Evolutionary conservation across 2,113 vertebrate genomes (phyloP), one percentile per base, ranked within the genome.

Genomic region (Pomatostomus ruficeps): DNA sequence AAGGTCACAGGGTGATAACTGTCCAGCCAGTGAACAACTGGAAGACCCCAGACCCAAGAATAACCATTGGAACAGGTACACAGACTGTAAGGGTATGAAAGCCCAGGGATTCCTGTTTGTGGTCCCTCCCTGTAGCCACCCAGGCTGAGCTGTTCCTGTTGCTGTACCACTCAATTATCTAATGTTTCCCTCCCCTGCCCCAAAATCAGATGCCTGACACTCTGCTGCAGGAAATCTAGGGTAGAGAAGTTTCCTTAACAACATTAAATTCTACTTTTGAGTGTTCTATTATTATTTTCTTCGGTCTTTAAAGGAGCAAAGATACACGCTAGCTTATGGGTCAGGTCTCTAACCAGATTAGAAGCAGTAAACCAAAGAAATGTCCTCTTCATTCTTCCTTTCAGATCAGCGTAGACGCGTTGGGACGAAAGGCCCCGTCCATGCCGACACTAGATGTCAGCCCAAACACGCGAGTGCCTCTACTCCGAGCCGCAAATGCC

Each of bases 371-470:
- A 16, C 4, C 38, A 10, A 58, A 78, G 40, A n/a, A 78, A 52
- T 6, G 20, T 17, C 24, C 31, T 4, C 35, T 52, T 45, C 33
- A 3, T 31, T 36, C 20, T 42, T 54, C 36, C 42, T 48, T 20
- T 26, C 46, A 12, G 62, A 4, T n/a, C 57, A 12, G 18, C 19
- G 5, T 14, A 3, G 14, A 13, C 26, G 1, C 0, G 1, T 0
- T 3, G 35, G 49, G 62, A 88, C 52, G 58, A 57, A 7, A 1
- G 19, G 35, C 55, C 45, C 52, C 2, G 1, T 77, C 58, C 49
- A 19, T 12, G 7, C 36, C 10, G 21, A 97, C 97, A 29, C 95
- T 97, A 97, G 98, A 73, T 97, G 98, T 97, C 97, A 98, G 95
- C 92, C 94, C 55, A 38, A 85, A 70, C 88, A 36, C 88, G 2